These are phyloP conservation scores for Tauraco hartlaubi DNA, from an alignment of 2,797 vertebrate species.

Conservation along the genomic window DNA sequence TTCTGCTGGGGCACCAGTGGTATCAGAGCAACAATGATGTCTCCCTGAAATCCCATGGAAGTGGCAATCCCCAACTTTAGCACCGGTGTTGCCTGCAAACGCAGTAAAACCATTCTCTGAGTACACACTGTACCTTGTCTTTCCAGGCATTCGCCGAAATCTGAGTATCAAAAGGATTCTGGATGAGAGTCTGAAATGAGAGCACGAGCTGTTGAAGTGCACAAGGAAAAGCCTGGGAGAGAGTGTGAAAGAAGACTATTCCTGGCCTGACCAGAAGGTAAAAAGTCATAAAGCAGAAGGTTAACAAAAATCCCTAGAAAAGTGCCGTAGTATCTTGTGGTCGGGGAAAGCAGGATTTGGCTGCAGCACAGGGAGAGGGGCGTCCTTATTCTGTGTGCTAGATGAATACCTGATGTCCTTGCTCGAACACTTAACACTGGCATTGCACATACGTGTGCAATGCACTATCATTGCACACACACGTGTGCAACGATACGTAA, in stretches of 20 bases:
- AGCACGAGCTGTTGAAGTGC: background rate
- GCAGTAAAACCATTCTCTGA: background rate
- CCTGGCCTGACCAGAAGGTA: background rate
- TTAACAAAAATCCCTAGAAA: background rate
- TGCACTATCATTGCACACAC: no score
- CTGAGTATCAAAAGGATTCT: background rate
- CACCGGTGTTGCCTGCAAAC: no score
- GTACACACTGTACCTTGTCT: background rate
- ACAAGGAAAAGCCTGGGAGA: background rate
- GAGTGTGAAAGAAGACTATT: background rate
- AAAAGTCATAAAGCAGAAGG: background rate
- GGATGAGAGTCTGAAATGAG: background rate
- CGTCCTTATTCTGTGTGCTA: background rate
- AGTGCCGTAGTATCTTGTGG: background rate
- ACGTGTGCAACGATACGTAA: fast-evolving
- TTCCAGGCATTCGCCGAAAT: background rate
- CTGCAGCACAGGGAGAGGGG: background rate
- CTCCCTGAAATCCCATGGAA: background rate
- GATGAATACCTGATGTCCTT: background rate
- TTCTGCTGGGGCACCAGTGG: background rate
- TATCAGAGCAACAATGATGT: background rate
- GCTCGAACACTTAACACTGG: background rate
- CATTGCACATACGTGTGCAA: fast-evolving
- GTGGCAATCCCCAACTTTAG: background rate
- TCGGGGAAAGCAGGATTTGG: background rate